phyloP scores from a whole-genome alignment of 2,113 vertebrate genomes.

The Lepus americanus region DNA sequence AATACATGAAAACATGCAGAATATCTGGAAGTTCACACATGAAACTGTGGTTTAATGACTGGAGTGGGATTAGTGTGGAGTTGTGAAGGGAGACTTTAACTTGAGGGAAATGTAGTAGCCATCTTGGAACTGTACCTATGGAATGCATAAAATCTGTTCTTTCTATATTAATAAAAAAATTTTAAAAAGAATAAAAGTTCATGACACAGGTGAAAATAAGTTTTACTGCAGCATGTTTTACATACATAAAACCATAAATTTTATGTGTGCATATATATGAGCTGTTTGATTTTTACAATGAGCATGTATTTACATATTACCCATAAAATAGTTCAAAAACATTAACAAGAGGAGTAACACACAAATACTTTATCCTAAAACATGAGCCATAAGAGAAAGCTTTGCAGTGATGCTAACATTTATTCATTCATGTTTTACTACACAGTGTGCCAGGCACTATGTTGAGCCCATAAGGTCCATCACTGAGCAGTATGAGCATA shows the following conservation, averaged over 20 bases:
- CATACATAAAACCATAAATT: not conserved
- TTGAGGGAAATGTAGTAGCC: not conserved
- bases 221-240: slow-evolving; percentile 11
- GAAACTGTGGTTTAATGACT: not conserved
- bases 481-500: not conserved
- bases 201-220: not conserved
- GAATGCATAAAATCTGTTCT: too few relatives aligned
- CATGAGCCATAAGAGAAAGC: not conserved
- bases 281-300: not conserved
- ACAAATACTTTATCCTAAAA: not conserved
- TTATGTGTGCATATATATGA: not conserved
- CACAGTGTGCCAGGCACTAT: not conserved
- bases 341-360: not conserved
- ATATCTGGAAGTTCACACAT: not conserved
- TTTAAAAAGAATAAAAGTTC: too few relatives aligned
- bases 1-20: not conserved
- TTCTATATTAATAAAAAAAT: too few relatives aligned
- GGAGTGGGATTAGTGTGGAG: not conserved
- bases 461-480: too few relatives aligned
- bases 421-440: not conserved
- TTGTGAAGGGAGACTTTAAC: not conserved
- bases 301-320: not conserved
- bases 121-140: too few relatives aligned
- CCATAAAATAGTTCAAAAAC: slow-evolving; percentile 55
- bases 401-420: not conserved